phyloP scores from a whole-genome alignment of 2,888 invertebrate genomes.

The Drosophila algonquin region DNA sequence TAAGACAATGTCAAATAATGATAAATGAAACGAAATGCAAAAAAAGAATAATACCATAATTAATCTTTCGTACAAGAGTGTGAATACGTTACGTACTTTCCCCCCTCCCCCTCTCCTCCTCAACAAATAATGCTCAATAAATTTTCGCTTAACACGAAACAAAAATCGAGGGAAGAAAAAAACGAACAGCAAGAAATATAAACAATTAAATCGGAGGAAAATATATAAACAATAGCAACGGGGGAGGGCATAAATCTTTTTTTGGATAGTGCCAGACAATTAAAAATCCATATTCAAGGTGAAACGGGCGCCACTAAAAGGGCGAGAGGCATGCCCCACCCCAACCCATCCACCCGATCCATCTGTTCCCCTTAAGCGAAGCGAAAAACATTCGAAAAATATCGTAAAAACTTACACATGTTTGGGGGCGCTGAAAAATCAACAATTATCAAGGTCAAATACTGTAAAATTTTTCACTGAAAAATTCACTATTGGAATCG shows the following conservation, averaged over 20 bases:
- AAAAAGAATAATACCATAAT: constrained; percentile 21
- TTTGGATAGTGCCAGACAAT: constrained; percentile 3
- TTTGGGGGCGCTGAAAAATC: neutral
- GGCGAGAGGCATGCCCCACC: neutral
- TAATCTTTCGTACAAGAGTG: constrained; percentile 28
- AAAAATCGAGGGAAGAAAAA: neutral
- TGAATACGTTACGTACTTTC: constrained; percentile 16
- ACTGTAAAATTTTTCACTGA: neutral
- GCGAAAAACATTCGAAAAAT: neutral
- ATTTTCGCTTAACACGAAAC: constrained; percentile 16
- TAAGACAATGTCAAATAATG: constrained; percentile 66
- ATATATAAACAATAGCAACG: constrained; percentile 33
- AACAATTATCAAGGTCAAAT: constrained; percentile 15
- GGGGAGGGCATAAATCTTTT: constrained; percentile 23
- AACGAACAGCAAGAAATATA: constrained; percentile 15
- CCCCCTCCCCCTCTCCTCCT: too few species aligned
- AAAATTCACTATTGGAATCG: neutral
- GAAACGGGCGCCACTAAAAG: constrained; percentile 29
- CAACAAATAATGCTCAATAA: constrained; percentile 36
- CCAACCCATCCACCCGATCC: neutral
- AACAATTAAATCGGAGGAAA: constrained; percentile 15
- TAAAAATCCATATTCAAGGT: constrained; percentile 25
- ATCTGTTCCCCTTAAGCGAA: constrained; percentile 11
- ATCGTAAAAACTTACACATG: constrained; percentile 29
- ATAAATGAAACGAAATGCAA: constrained; percentile 49